Percentiles rank a stretch among this genome's conserved stretches.
These are phyloP conservation scores for Anadara kagoshimensis DNA, from an alignment of 1,140 invertebrate genomes.

Conservation along the genomic window DNA sequence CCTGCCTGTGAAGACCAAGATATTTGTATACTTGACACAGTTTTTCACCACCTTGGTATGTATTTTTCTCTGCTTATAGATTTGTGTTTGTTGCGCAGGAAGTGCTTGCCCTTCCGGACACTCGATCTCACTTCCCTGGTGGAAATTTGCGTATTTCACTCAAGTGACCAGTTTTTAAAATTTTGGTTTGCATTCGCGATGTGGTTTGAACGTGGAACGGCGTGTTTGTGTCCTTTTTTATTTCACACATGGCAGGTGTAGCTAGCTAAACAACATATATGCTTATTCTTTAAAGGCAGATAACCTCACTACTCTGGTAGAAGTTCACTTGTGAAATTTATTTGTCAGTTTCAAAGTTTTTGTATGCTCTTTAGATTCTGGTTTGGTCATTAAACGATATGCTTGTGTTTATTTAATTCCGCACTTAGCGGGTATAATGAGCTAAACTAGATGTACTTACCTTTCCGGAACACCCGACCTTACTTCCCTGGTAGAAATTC, in stretches of 20 bases:
- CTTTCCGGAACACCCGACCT: too few species aligned
- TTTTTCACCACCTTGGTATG: conserved; percentile 14
- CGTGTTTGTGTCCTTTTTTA: background rate
- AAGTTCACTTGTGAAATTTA: too few species aligned
- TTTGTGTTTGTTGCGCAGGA: background rate
- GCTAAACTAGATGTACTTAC: background rate
- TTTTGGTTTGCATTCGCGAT: background rate
- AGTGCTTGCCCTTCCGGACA: background rate
- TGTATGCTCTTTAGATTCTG: too few species aligned
- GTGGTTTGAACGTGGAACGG: background rate
- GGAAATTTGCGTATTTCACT: background rate
- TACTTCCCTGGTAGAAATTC: too few species aligned
- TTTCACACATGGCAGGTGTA: background rate
- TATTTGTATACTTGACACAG: conserved; percentile 10
- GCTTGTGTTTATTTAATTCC: too few species aligned
- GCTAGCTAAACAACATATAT: background rate
- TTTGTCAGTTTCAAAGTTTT: too few species aligned
- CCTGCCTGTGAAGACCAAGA: background rate
- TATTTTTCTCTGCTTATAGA: too few species aligned
- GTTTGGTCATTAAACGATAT: too few species aligned
- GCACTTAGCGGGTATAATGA: background rate
- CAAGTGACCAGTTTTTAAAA: background rate
- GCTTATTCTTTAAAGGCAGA: background rate
- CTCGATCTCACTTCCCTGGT: background rate
- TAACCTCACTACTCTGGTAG: too few species aligned